Base-by-base conservation (phyloP, 2,113 vertebrate species). In the Maccullochella peelii region DNA sequence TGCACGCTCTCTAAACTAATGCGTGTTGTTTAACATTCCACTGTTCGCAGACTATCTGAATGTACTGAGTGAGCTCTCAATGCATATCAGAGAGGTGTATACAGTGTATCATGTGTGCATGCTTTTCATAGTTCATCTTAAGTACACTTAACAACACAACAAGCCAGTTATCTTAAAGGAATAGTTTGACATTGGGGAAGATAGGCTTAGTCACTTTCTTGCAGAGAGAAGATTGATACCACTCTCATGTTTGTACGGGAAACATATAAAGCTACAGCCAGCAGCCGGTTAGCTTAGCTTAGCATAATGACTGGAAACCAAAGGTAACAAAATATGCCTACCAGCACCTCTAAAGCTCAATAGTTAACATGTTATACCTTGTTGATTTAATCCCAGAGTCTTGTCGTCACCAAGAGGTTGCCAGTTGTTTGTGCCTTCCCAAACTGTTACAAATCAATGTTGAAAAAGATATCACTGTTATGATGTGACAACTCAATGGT, bases 1-100 rank as follows among this genome's bases (percentile, higher is more conserved):
- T 21, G 58, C 83, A 58, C 2, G 23, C 55, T 61, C 33, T 67
- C 38, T n/a, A 57, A 58, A 85, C 40, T 5, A 74, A 14, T 58
- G 61, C 1, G 9, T 72, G 59, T 78, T 74, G 36, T 71, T 80
- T 68, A 67, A 72, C 76, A 75, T 79, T 36, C 58, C 66, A 14
- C 42, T 27, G 52, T 86, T 68, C 6, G 4, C 74, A 67, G 27
- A 75, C 47, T 47, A n/a, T 80, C 38, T 80, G 62, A 57, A 65
- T 62, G 25, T 66, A 27, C 42, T 54, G 36, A 54, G 50, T 2
- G 69, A 62, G 52, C 6, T 55, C 8, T 50, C 21, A 42, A 18
- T 70, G 38, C 3, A 36, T 36, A 30, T 73, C 25, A 52, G 59
- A 55, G 49, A 20, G 1, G 27, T 68, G 21, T 63, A 47, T 54